Evolutionary conservation across 2,113 vertebrate genomes (phyloP).

Genomic region (Anhinga anhinga): DNA sequence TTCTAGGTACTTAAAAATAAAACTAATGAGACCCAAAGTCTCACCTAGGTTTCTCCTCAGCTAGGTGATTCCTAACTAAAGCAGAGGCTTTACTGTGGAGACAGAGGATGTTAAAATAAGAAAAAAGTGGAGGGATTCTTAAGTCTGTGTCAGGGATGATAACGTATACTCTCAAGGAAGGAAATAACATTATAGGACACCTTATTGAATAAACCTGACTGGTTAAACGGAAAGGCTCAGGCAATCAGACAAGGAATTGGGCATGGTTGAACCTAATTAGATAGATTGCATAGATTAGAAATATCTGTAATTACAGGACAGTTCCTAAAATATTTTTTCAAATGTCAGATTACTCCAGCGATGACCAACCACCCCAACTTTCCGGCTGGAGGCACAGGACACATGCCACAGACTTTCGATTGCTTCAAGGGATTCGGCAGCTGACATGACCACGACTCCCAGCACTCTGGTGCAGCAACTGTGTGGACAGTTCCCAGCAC

Average conservation of each 20-base stretch:
- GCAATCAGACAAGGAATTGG: slow-evolving; percentile 38
- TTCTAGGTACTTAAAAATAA: neutral
- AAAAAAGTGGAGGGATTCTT: slow-evolving; percentile 16
- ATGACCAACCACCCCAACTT: neutral
- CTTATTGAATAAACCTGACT: slow-evolving; percentile 61
- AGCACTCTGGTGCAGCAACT: neutral
- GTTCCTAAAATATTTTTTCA: slow-evolving; percentile 57
- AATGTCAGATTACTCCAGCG: neutral
- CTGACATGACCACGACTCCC: neutral
- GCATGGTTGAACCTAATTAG: slow-evolving; percentile 48
- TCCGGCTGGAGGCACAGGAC: accelerated
- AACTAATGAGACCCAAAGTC: neutral
- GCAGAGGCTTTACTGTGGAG: neutral
- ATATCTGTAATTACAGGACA: slow-evolving; percentile 22
- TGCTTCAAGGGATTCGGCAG: neutral
- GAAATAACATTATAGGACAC: slow-evolving; percentile 61
- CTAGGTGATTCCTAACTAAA: neutral
- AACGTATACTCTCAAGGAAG: slow-evolving; percentile 44
- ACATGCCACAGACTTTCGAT: neutral
- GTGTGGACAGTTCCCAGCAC: neutral
- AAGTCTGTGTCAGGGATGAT: slow-evolving; percentile 14
- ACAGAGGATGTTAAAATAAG: neutral
- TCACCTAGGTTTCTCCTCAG: neutral
- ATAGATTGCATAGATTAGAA: slow-evolving; percentile 50
- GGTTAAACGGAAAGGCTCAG: slow-evolving; percentile 41